Evolutionary conservation across 1,140 invertebrate species (phyloP), one percentile per base, ranked within the genome.

Genomic region (Bombus polaris): DNA sequence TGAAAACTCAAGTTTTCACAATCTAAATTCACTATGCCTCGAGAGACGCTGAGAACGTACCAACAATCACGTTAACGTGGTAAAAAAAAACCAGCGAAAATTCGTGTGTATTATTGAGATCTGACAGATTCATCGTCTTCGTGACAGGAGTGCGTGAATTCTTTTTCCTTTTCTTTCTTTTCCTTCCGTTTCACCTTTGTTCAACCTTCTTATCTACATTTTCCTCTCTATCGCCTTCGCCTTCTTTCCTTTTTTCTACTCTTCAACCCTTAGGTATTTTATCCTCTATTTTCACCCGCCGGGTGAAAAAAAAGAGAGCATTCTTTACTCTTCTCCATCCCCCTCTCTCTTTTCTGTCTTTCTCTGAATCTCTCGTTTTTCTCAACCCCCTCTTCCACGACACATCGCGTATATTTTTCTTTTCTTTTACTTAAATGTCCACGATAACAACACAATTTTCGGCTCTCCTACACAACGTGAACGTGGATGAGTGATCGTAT

Each of bases 381-480:
- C 35, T 68, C 76, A n/a, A 32, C 72, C n/a, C 72, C 65, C 72
- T 73, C 59, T 79, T 47, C 35, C 39, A 25, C 37, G 57, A 71
- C 53, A 37, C 78, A 72, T 59, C 75, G 28, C 28, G 66, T 28
- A 35, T 57, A 70, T 79, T 79, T 66, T 84, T 82, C 75, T 87
- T 84, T 62, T 71, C 66, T 78, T 32, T 82, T 81, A 80, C 76
- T n/a, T 90, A 88, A 90, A 90, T 88, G 89, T 79, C 42, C 68
- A 53, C 65, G 86, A 65, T 68, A 85, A 66, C 82, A 73, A 86
- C 53, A 81, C 47, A 78, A 80, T 79, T 83, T 79, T 32, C 32
- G 70, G 65, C 35, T 72, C 32, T 6, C 53, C 28, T 65, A 35
- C 59, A 79, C 68, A 81, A 53, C 47, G 85, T 59, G 42, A 87